Evolutionary conservation across 2,797 vertebrate genomes (phyloP).

Genomic region (Eutrigla gurnardus): DNA sequence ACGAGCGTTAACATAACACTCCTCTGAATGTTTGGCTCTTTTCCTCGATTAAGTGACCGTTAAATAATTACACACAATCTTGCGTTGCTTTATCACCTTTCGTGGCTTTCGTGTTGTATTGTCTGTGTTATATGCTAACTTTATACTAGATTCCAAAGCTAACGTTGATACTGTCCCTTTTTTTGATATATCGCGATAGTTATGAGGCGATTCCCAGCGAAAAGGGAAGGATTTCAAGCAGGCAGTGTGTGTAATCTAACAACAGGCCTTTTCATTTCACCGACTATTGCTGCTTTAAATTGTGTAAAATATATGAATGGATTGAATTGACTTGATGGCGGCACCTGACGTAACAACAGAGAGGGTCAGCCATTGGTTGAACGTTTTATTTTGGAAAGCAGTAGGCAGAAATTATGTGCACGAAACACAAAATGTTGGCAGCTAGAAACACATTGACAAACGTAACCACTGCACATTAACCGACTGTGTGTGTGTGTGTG

Average conservation of each 20-base stretch:
- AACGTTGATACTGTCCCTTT: not conserved
- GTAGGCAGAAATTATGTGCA: not conserved
- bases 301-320: slow-evolving; percentile 46
- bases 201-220: not conserved
- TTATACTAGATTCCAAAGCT: not conserved
- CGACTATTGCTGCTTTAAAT: slow-evolving; percentile 12
- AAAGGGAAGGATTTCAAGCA: not conserved
- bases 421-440: not conserved
- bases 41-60: not conserved
- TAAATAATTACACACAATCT: fast-evolving
- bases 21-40: not conserved
- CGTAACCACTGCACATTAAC: not conserved
- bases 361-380: slow-evolving; percentile 42
- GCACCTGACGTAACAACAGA: slow-evolving; percentile 36
- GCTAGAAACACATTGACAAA: not conserved
- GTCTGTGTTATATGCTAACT: not conserved
- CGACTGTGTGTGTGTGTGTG: not conserved
- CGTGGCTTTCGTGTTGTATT: not conserved
- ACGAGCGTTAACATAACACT: not conserved
- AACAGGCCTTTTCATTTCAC: not conserved
- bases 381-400: slow-evolving; percentile 27
- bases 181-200: not conserved
- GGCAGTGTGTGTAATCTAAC: not conserved
- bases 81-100: not conserved
- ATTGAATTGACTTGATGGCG: slow-evolving; percentile 49